Conservation (phyloP, 2,113 vertebrate genomes). For the Orcinus orca region DNA sequence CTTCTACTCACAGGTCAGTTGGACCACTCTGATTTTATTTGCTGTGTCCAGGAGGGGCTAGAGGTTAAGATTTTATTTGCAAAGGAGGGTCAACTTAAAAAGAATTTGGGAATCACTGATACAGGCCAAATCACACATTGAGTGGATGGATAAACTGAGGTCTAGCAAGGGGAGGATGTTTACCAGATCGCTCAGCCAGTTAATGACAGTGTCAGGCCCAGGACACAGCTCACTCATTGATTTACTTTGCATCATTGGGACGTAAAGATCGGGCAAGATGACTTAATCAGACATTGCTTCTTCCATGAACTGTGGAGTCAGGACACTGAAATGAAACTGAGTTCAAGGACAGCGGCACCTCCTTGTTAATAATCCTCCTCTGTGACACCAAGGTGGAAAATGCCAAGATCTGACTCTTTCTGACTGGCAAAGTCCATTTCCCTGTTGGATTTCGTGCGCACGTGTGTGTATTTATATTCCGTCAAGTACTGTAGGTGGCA, state of each 20-base stretch:
- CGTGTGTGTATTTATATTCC: neutral
- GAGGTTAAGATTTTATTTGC: neutral
- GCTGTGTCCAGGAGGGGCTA: neutral
- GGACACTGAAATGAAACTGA: neutral
- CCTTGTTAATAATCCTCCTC: neutral
- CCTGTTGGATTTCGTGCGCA: accelerated
- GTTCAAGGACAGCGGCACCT: neutral
- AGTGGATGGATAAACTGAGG: neutral
- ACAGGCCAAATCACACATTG: neutral
- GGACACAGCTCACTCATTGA: neutral
- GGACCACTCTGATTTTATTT: neutral
- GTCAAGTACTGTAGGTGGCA: neutral
- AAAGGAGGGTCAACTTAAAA: neutral
- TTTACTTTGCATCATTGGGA: neutral
- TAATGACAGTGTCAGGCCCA: neutral
- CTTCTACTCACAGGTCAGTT: neutral
- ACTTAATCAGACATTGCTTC: neutral
- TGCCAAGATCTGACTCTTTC: neutral
- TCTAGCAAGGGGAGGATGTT: neutral
- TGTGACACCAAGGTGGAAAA: neutral
- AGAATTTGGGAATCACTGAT: neutral
- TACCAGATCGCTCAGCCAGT: neutral
- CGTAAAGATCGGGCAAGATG: neutral
- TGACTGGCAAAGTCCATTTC: neutral
- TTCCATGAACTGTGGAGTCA: neutral